Evolutionary conservation across 2,797 vertebrate genomes (phyloP).

Genomic region (Margarornis squamiger): DNA sequence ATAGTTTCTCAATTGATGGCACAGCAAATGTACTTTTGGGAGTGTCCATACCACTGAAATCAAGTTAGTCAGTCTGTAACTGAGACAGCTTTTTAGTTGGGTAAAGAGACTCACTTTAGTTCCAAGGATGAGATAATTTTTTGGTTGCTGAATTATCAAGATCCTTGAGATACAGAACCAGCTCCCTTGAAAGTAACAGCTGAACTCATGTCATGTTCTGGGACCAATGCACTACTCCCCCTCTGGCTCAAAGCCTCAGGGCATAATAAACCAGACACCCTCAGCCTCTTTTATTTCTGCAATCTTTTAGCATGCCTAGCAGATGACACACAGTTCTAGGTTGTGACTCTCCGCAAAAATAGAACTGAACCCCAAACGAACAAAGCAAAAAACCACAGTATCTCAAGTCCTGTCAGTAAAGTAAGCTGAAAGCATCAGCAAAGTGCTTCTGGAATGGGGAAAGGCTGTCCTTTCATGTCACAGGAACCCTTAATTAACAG

Average conservation of each 20-base stretch:
- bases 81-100: not conserved
- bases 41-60: not conserved
- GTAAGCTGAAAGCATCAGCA: not conserved
- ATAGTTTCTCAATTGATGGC: not conserved
- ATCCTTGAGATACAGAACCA: slow-evolving; percentile 28
- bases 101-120: not conserved
- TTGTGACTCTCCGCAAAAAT: not conserved
- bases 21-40: not conserved
- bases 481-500: not conserved
- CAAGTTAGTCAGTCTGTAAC: not conserved
- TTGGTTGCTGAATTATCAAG: slow-evolving; percentile 36
- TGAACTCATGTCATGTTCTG: not conserved
- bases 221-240: not conserved
- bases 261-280: not conserved
- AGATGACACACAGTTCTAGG: not conserved
- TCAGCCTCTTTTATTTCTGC: not conserved
- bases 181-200: not conserved
- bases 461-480: not conserved
- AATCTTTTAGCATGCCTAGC: not conserved
- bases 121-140: slow-evolving; percentile 36
- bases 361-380: rapidly evolving
- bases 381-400: not conserved
- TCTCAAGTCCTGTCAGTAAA: not conserved
- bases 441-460: not conserved
- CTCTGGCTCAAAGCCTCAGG: not conserved